Percentiles rank a stretch among this genome's conserved stretches.
Conservation (phyloP, 2,888 invertebrate genomes). For the Pyrrhosoma nymphula region DNA sequence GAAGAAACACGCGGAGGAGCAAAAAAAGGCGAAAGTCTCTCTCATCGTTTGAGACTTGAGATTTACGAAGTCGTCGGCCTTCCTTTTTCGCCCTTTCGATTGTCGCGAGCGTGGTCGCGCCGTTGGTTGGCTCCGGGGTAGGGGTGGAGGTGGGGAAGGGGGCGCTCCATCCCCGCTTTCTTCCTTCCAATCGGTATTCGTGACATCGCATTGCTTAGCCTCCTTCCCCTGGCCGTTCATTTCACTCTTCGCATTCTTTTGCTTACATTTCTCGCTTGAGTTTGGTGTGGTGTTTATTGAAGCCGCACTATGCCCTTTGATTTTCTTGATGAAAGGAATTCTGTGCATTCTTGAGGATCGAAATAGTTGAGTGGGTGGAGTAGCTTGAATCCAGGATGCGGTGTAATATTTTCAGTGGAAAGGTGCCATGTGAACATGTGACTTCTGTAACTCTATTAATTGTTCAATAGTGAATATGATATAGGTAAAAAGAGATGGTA, state of each 20-base stretch:
- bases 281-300: not conserved
- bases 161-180: not conserved
- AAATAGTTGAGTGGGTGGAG: too few species aligned
- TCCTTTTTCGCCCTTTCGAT: not conserved
- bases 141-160: too few species aligned
- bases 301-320: not conserved
- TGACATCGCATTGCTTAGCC: not conserved
- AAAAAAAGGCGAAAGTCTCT: not conserved
- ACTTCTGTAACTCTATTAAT: too few species aligned
- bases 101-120: not conserved
- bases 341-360: too few species aligned
- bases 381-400: too few species aligned
- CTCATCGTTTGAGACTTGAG: not conserved
- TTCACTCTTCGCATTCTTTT: not conserved
- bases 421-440: too few species aligned
- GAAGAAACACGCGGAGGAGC: not conserved
- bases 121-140: not conserved
- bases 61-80: not conserved
- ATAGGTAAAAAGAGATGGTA: too few species aligned
- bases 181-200: not conserved
- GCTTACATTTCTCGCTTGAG: not conserved
- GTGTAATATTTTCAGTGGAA: too few species aligned
- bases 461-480: too few species aligned
- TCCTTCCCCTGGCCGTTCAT: not conserved
- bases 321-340: too few species aligned